Conservation (phyloP, 2,113 vertebrate species). For the Nerophis lumbriciformis region DNA sequence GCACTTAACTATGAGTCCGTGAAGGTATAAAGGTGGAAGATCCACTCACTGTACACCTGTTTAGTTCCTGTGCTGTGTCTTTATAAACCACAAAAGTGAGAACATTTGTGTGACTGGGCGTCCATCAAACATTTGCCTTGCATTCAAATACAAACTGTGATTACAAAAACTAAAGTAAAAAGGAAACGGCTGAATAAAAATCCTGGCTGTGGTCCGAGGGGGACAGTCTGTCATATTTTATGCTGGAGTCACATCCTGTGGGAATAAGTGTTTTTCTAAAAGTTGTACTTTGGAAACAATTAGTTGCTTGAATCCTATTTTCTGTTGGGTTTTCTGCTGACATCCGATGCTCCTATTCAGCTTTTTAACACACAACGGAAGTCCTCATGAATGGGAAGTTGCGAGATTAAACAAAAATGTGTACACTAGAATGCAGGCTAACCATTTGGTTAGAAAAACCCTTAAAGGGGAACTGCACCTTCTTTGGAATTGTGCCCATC, state of each 20-base stretch:
- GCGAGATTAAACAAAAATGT: not conserved
- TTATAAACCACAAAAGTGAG: conserved; percentile 14
- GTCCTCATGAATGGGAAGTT: not conserved
- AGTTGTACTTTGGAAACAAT: conserved; percentile 22
- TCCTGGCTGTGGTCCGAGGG: conserved; percentile 2
- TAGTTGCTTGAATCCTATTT: conserved; percentile 14
- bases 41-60: conserved; percentile 28
- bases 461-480: no score
- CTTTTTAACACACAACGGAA: not conserved
- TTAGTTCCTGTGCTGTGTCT: not conserved
- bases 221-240: conserved; percentile 27
- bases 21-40: not conserved
- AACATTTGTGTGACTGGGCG: conserved; percentile 10
- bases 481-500: no score
- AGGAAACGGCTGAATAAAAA: conserved; percentile 11
- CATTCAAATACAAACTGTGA: conserved; percentile 14
- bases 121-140: conserved; percentile 11
- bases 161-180: conserved; percentile 10
- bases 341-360: conserved; percentile 11
- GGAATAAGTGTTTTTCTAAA: conserved; percentile 8
- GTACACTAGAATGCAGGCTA: no score
- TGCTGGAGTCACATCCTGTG: conserved; percentile 25
- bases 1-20: conserved; percentile 25
- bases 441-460: no score
- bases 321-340: conserved; percentile 22